Conservation (phyloP, 2,888 invertebrate species). For the Tenthredo mesomela region DNA sequence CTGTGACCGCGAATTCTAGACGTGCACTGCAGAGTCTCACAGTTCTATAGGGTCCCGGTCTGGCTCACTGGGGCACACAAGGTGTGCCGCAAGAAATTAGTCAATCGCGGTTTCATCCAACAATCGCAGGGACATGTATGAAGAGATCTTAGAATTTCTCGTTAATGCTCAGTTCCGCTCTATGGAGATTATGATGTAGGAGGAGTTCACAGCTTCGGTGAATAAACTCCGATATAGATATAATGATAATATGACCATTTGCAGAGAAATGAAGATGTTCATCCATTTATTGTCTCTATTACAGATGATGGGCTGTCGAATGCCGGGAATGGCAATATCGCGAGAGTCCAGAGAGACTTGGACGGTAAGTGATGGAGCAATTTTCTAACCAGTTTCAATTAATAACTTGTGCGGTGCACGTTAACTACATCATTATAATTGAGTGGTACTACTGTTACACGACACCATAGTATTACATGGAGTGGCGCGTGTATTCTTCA, state of each 20-base stretch:
- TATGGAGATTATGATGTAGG: background rate
- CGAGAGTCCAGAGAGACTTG: conserved; percentile 70
- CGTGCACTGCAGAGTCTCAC: background rate
- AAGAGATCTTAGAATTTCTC: background rate
- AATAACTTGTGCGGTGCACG: conserved; percentile 45
- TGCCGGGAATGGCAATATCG: conserved; percentile 60
- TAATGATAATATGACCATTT: background rate
- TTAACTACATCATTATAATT: conserved; percentile 39
- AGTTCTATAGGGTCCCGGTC: background rate
- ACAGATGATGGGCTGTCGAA: conserved; percentile 53
- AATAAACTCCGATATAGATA: background rate
- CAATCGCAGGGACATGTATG: background rate
- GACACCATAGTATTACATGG: conserved; percentile 32
- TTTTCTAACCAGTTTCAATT: conserved; percentile 24
- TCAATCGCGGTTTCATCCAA: background rate
- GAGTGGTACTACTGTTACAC: conserved; percentile 38
- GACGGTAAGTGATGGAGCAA: conserved; percentile 69
- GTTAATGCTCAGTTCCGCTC: background rate
- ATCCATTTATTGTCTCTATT: conserved; percentile 53
- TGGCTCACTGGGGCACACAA: background rate
- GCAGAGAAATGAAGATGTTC: background rate
- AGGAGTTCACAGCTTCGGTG: background rate
- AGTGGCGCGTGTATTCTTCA: conserved; percentile 17
- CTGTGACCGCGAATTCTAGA: conserved; percentile 22
- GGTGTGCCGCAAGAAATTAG: background rate